phyloP scores from a whole-genome alignment of 2,888 invertebrate genomes.

The Cerastis leucographa region DNA sequence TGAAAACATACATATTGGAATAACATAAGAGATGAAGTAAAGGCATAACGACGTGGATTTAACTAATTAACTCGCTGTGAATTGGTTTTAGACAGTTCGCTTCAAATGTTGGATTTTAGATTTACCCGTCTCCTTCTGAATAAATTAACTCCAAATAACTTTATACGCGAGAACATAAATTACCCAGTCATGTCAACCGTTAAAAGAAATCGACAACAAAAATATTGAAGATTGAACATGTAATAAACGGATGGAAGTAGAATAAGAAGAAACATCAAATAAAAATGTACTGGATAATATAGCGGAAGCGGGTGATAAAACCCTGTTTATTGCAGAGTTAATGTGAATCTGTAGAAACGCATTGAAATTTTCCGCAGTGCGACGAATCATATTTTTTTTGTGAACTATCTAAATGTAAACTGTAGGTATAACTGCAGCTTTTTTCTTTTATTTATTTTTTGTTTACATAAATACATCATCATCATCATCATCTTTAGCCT shows the following conservation, averaged over 20 bases:
- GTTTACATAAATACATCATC: background rate
- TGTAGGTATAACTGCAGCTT: constrained; percentile 34
- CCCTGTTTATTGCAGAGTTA: constrained; percentile 36
- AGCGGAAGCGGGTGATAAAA: constrained; percentile 34
- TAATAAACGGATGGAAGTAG: constrained; percentile 2
- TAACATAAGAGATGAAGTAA: constrained; percentile 18
- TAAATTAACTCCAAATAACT: constrained; percentile 37
- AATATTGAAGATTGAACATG: constrained; percentile 10
- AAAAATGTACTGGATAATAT: constrained; percentile 19
- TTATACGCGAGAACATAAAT: constrained; percentile 22
- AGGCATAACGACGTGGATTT: constrained; percentile 36
- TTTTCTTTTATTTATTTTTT: background rate
- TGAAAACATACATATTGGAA: constrained; percentile 55
- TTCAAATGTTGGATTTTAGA: constrained; percentile 34
- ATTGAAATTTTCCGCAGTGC: constrained; percentile 75
- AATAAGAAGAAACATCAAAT: constrained; percentile 2
- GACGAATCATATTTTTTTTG: constrained; percentile 59
- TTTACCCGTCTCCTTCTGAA: constrained; percentile 26
- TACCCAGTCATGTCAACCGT: constrained; percentile 19
- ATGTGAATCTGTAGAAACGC: constrained; percentile 47
- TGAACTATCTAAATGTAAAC: constrained; percentile 15
- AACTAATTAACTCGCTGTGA: constrained; percentile 49
- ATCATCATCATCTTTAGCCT: too few species aligned
- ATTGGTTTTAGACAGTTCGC: constrained; percentile 40
- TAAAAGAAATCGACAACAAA: constrained; percentile 17